These are phyloP conservation scores for Hylia prasina DNA, from an alignment of 2,113 vertebrate species.

Conservation along the genomic window DNA sequence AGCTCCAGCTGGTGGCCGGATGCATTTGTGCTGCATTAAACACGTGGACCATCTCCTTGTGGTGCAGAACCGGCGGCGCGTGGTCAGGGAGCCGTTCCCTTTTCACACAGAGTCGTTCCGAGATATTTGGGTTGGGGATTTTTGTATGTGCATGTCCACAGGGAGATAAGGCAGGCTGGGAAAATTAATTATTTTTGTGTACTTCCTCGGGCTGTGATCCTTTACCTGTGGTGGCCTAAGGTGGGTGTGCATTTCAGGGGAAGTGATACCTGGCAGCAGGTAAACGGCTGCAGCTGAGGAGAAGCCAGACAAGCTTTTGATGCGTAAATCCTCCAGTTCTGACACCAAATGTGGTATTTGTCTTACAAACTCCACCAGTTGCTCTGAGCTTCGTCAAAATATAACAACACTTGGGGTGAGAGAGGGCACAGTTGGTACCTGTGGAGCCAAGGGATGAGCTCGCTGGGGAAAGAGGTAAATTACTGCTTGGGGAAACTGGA, in stretches of 20 bases:
- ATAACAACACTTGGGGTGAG: fast-evolving
- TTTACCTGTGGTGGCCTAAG: not conserved
- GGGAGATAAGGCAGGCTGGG: not conserved
- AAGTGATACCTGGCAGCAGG: not conserved
- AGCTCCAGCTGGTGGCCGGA: not conserved
- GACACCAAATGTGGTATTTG: not conserved
- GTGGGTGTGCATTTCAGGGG: not conserved
- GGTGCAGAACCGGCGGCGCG: not conserved
- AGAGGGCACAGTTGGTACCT: not conserved
- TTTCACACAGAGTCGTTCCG: not conserved
- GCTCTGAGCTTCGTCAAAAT: not conserved
- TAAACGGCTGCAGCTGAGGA: not conserved
- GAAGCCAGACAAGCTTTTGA: slow-evolving; percentile 27
- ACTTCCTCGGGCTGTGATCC: not conserved
- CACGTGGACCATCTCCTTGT: fast-evolving
- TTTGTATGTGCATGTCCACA: fast-evolving
- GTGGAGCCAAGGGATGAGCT: not conserved
- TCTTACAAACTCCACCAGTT: not conserved
- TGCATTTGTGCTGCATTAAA: not conserved
- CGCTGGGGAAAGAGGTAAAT: slow-evolving; percentile 13
- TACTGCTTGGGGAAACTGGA: not conserved
- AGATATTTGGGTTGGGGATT: not conserved
- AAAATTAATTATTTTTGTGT: not conserved
- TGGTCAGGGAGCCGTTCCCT: not conserved
- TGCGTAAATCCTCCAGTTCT: slow-evolving; percentile 40